Evolutionary conservation across 2,888 invertebrate species (phyloP).

Genomic region (Ganaspis brasiliensis): DNA sequence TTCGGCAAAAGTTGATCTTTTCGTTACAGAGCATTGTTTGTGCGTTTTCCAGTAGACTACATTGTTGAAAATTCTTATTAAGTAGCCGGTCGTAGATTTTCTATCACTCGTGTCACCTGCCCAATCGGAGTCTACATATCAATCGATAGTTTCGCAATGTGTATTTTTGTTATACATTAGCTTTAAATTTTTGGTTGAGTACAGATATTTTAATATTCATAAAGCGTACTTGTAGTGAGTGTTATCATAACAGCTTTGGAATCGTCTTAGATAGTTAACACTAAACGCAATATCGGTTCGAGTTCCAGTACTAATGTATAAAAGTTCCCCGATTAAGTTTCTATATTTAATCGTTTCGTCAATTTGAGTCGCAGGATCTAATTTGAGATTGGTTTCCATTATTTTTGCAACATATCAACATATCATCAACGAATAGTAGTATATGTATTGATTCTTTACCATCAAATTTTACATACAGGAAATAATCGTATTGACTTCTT

Average conservation of each 20-base stretch:
- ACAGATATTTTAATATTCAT: constrained; percentile 55
- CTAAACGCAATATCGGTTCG: constrained; percentile 52
- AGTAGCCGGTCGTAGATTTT: constrained; percentile 65
- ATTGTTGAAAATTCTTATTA: constrained; percentile 73
- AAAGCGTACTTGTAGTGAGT: constrained; percentile 54
- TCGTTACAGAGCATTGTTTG: constrained; percentile 47
- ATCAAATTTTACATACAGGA: constrained; percentile 28
- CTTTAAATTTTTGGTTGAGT: constrained; percentile 51
- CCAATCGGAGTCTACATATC: constrained; percentile 53
- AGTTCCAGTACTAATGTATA: constrained; percentile 52
- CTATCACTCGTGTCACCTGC: constrained; percentile 49
- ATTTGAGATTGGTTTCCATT: constrained; percentile 40
- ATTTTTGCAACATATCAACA: constrained; percentile 9
- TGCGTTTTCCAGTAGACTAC: constrained; percentile 47
- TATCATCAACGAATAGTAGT: background rate
- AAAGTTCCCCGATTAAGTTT: constrained; percentile 53
- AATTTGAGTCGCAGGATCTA: constrained; percentile 17
- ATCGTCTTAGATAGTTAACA: constrained; percentile 56
- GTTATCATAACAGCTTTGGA: constrained; percentile 49
- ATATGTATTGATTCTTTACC: background rate
- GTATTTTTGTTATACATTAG: constrained; percentile 43
- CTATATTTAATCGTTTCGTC: constrained; percentile 48
- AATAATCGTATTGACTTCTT: constrained; percentile 54
- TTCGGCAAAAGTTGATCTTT: constrained; percentile 63
- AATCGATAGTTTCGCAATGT: constrained; percentile 48